Evolutionary conservation across 1,140 invertebrate genomes (phyloP).

Genomic region (Panagrolaimus sp.): DNA sequence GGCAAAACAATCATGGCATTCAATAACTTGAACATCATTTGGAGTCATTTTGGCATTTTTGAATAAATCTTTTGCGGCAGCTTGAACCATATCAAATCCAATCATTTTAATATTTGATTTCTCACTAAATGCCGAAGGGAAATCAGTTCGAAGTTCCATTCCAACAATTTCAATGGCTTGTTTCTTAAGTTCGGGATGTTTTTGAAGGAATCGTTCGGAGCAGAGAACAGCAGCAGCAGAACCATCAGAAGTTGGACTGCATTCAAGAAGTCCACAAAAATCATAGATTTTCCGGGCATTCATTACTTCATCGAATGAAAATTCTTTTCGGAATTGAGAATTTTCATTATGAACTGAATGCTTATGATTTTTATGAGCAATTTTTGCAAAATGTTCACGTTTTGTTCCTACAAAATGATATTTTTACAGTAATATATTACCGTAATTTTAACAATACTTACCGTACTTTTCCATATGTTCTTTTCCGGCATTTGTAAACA

Average conservation of each 20-base stretch:
- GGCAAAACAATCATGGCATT: slow-evolving; percentile 98
- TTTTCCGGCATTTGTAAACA: slow-evolving; percentile 83
- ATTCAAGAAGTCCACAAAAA: slow-evolving; percentile 89
- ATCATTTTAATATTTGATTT: slow-evolving; percentile 84
- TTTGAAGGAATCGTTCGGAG: slow-evolving; percentile 79
- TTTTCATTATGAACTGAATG: slow-evolving; percentile 85
- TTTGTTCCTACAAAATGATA: slow-evolving; percentile 67
- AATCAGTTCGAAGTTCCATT: slow-evolving; percentile 92
- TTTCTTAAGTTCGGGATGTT: slow-evolving; percentile 71
- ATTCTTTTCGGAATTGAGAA: slow-evolving; percentile 84
- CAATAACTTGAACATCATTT: slow-evolving; percentile 70
- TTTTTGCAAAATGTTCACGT: slow-evolving; percentile 86
- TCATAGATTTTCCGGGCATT: slow-evolving; percentile 77
- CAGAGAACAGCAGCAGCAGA: slow-evolving; percentile 82
- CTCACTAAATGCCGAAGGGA: slow-evolving; percentile 75
- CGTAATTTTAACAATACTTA: neutral
- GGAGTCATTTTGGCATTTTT: slow-evolving; percentile 67
- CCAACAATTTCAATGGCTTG: slow-evolving; percentile 70
- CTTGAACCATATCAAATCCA: slow-evolving; percentile 88
- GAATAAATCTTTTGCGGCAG: slow-evolving; percentile 75
- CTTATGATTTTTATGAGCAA: slow-evolving; percentile 92
- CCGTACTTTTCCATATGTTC: slow-evolving; percentile 96
- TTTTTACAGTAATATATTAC: too few relatives aligned
- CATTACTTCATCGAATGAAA: slow-evolving; percentile 79
- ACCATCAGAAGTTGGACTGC: slow-evolving; percentile 88